Evolutionary conservation across 2,797 vertebrate species (phyloP), one percentile per base, ranked within the genome.

Genomic region (Cephalopachus bancanus): DNA sequence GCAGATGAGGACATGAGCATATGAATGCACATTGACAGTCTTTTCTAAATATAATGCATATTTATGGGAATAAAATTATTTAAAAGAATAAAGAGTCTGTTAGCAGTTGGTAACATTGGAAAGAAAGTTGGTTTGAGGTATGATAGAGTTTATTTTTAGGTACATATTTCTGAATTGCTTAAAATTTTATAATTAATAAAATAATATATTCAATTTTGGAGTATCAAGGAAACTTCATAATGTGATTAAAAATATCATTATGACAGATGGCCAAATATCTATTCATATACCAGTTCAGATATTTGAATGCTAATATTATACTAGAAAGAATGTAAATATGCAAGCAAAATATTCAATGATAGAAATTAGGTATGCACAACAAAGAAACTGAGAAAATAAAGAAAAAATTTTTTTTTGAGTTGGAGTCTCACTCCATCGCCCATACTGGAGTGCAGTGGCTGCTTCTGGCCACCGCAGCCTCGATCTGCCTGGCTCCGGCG

Each of bases 61-160:
- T 74, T 93, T 96, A 78, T 83, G 19, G 64, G 24, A 84, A 33
- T 88, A 92, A 97, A 97, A 37, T 59, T 72, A 75, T 95, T 93
- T 95, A 67, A 94, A 89, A 95, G 30, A 89, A 87, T 87, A 92
- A 86, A 86, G 22, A 92, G 37, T 33, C 15, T 83, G 1, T 88
- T 81, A 72, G 20, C 17, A 19, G 9, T 26, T 33, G 28, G 16
- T 88, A 96, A 37, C 12, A 22, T 17, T 69, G 15, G 59, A 83
- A n/a, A 91, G 17, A 83, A 28, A 89, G 11, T 33, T 89, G 20
- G 51, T 55, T 80, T 96, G 33, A 89, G 24, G 22, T 57, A 93
- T 93, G n/a, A 7, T 44, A 83, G 5, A 83, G 19, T 67, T 80
- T 87, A 80, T 53, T 95, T 91, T 81, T 55, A 74, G 67, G 59